Conservation (phyloP, 2,797 vertebrate species). For the Masticophis lateralis region DNA sequence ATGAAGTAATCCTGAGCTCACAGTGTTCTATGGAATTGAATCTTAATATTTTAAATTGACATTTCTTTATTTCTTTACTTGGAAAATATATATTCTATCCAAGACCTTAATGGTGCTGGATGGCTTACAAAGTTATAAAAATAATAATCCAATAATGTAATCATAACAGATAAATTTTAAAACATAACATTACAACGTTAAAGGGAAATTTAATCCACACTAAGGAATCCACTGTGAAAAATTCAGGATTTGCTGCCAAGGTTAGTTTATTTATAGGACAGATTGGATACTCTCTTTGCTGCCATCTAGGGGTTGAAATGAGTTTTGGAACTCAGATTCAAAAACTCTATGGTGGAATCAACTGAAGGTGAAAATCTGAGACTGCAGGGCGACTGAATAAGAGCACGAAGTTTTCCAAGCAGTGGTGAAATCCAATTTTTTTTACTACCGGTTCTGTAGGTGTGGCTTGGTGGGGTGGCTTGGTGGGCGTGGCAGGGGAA, state of each 20-base stretch:
- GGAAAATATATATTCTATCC: background rate
- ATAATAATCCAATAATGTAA: background rate
- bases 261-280: background rate
- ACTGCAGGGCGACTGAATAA: background rate
- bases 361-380: background rate
- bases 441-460: no score
- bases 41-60: slow-evolving; percentile 38
- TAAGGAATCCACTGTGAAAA: background rate
- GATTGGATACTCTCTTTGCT: background rate
- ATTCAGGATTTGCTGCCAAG: background rate
- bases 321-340: background rate
- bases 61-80: background rate
- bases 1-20: slow-evolving; percentile 53
- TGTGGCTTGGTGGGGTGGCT: no score
- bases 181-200: background rate
- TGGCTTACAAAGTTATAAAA: background rate
- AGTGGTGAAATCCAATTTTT: no score
- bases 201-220: background rate
- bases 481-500: no score
- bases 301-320: background rate
- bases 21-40: slow-evolving; percentile 53
- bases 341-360: background rate
- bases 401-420: background rate
- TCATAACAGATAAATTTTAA: background rate
- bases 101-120: background rate